A percentile compares a stretch with the other conserved stretches of the same genome.
These are phyloP conservation scores for Octodon degus DNA, from an alignment of 2,113 vertebrate genomes.

Conservation along the genomic window DNA sequence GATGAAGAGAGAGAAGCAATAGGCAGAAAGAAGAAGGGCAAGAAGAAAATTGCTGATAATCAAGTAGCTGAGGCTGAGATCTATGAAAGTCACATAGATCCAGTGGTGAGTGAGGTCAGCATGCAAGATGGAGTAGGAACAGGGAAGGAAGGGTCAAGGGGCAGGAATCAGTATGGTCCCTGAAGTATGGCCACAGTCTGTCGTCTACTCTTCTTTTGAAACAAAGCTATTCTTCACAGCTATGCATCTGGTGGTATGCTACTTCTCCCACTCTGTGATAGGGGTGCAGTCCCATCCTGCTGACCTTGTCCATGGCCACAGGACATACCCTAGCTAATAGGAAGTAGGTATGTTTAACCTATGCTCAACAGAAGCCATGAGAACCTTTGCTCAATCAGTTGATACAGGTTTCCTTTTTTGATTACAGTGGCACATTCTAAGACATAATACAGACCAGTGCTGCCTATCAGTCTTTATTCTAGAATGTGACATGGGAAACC, in stretches of 20 bases:
- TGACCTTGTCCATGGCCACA: background rate
- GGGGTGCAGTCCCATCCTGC: fast-evolving
- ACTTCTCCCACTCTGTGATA: background rate
- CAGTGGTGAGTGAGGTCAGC: background rate
- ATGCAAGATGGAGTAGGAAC: background rate
- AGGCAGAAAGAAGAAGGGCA: background rate
- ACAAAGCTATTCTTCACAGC: background rate
- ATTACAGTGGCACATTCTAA: background rate
- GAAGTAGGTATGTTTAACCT: background rate
- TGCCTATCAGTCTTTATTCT: background rate
- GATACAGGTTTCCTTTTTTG: background rate
- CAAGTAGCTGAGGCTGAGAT: background rate
- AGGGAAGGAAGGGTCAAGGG: too few species aligned
- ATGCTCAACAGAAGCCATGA: background rate
- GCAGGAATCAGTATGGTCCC: background rate
- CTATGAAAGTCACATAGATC: background rate
- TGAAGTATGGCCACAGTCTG: fast-evolving
- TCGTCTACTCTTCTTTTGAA: background rate
- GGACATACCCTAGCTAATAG: background rate
- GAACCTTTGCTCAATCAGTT: background rate
- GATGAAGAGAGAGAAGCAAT: background rate
- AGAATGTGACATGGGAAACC: background rate
- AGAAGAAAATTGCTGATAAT: background rate
- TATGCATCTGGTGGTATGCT: fast-evolving
- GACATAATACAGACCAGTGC: background rate